Evolutionary conservation across 2,888 invertebrate genomes (phyloP).

Genomic region (Itoplectis maculator): DNA sequence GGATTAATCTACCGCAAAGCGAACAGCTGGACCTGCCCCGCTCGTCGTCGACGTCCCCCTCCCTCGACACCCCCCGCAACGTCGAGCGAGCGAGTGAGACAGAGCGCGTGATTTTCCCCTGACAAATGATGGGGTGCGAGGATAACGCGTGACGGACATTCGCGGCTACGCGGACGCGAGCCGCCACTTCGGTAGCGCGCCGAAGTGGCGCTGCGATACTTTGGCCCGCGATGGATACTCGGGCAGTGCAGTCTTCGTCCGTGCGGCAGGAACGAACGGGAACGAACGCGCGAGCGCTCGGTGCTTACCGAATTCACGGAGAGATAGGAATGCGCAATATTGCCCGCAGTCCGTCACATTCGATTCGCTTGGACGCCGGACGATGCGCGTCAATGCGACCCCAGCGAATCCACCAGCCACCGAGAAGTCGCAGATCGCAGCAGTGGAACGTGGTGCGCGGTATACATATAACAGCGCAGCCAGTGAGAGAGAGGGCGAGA

Average conservation of each 20-base stretch:
- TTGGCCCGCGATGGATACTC: neutral
- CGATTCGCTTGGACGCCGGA: slow-evolving; percentile 76
- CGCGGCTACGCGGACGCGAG: slow-evolving; percentile 23
- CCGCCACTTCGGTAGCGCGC: too few species aligned
- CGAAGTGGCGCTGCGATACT: neutral
- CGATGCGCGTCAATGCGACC: slow-evolving; percentile 26
- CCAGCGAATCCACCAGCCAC: slow-evolving; percentile 28
- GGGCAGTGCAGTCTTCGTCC: neutral
- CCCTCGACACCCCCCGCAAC: too few species aligned
- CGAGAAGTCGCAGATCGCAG: slow-evolving; percentile 28
- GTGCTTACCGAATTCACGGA: slow-evolving; percentile 68
- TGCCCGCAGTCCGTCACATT: slow-evolving; percentile 82
- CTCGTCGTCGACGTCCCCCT: neutral
- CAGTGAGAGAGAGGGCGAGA: neutral
- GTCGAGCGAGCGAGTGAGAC: neutral
- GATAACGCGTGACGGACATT: slow-evolving; percentile 59
- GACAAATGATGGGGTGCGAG: slow-evolving; percentile 61
- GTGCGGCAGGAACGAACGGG: slow-evolving; percentile 12
- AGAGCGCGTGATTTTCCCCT: slow-evolving; percentile 23
- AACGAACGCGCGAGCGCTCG: neutral
- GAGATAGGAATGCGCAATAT: slow-evolving; percentile 82
- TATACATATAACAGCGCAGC: neutral
- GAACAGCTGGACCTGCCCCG: slow-evolving; percentile 45
- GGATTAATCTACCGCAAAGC: slow-evolving; percentile 33
- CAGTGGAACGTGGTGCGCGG: slow-evolving; percentile 9